Percentiles rank a stretch among this genome's conserved stretches.
phyloP scores from a whole-genome alignment of 2,888 invertebrate genomes.

The Notodonta ziczac region DNA sequence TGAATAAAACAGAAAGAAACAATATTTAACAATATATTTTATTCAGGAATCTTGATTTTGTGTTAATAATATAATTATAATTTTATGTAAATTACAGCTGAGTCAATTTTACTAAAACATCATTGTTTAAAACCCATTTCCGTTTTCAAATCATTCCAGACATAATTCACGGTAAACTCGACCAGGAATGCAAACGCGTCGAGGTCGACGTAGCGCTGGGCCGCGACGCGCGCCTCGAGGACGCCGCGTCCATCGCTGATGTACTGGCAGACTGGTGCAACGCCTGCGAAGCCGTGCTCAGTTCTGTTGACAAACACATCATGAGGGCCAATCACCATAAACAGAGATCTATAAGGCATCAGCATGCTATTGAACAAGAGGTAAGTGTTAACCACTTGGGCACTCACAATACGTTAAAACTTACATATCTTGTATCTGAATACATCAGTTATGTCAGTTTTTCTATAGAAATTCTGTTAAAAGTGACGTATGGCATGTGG shows the following conservation, averaged over 20 bases:
- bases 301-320: conserved; percentile 95
- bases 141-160: conserved; percentile 79
- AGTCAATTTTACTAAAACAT: too few species aligned
- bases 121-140: too few species aligned
- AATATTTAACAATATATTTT: too few species aligned
- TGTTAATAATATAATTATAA: too few species aligned
- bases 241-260: conserved; percentile 91
- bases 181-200: conserved; percentile 96
- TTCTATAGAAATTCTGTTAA: too few species aligned
- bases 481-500: too few species aligned
- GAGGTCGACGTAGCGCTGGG: conserved; percentile 98
- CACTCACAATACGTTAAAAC: too few species aligned
- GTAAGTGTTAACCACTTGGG: conserved; percentile 66
- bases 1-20: too few species aligned
- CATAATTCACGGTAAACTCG: conserved; percentile 97
- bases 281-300: conserved; percentile 93
- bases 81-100: too few species aligned
- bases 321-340: conserved; percentile 94
- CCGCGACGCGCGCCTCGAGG: conserved; percentile 94
- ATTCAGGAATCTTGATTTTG: too few species aligned
- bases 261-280: conserved; percentile 95
- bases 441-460: too few species aligned
- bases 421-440: too few species aligned
- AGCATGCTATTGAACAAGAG: conserved; percentile 93
- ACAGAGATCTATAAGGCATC: conserved; percentile 90